Conservation (phyloP, 2,113 vertebrate genomes). For the Stegostoma tigrinum region DNA sequence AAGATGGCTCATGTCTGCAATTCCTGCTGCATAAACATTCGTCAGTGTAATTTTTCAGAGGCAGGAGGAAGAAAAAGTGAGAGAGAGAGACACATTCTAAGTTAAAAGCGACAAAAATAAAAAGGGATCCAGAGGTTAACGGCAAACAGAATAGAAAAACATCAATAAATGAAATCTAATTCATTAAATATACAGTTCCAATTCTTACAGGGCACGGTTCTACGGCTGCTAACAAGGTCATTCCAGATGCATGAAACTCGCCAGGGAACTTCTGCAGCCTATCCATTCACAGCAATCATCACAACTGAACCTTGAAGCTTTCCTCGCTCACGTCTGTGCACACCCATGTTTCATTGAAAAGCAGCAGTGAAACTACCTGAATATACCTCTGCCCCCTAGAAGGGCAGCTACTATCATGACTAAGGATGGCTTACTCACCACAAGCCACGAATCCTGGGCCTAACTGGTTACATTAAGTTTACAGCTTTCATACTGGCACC, state of each 20-base stretch:
- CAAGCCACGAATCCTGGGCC: not conserved
- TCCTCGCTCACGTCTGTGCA: not conserved
- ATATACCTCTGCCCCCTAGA: not conserved
- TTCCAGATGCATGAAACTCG: not conserved
- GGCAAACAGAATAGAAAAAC: not conserved
- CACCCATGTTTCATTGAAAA: not conserved
- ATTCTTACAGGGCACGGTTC: not conserved
- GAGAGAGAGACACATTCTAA: no score
- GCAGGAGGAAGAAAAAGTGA: not conserved
- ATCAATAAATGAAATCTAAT: no score
- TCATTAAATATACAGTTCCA: not conserved
- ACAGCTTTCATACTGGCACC: not conserved
- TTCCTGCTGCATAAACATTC: slow-evolving; percentile 3
- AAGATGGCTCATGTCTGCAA: not conserved
- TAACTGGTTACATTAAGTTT: not conserved
- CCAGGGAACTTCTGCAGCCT: not conserved
- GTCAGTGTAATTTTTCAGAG: not conserved
- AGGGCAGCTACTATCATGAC: not conserved
- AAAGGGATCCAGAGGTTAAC: not conserved
- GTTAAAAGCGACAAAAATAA: not conserved
- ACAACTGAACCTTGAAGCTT: not conserved
- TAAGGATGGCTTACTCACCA: not conserved
- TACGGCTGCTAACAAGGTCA: not conserved
- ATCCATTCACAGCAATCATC: not conserved
- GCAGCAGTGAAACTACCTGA: not conserved